Percentiles rank a stretch among this genome's conserved stretches.
Conservation (phyloP, 2,797 vertebrate species). For the Sebastes taczanowskii region DNA sequence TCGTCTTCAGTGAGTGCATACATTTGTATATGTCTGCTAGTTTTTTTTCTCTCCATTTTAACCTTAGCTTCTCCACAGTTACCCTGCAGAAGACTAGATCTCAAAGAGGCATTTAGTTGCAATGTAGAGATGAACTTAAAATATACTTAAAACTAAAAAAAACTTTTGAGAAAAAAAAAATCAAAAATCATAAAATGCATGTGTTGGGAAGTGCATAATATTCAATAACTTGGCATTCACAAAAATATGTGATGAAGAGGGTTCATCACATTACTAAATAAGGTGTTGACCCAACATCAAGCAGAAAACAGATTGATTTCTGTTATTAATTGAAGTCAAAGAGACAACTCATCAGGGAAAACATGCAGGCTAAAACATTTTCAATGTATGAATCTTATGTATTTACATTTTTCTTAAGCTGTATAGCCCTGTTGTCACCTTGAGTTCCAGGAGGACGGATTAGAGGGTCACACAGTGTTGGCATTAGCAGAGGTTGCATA, state of each 20-base stretch:
- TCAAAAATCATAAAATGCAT: not conserved
- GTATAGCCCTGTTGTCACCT: not conserved
- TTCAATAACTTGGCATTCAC: not conserved
- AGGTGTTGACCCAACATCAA: not conserved
- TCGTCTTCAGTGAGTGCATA: fast-evolving
- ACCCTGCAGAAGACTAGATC: not conserved
- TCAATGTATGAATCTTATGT: not conserved
- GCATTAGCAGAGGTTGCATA: conserved; percentile 39
- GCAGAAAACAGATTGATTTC: not conserved
- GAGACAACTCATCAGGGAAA: not conserved
- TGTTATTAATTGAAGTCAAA: not conserved
- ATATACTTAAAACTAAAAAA: not conserved
- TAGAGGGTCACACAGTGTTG: conserved; percentile 11
- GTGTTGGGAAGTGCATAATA: not conserved
- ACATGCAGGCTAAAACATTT: not conserved
- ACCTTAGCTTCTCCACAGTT: not conserved
- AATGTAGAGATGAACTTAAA: not conserved
- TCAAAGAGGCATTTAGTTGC: not conserved
- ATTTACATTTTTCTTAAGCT: conserved; percentile 1
- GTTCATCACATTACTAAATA: not conserved
- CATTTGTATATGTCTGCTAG: not conserved
- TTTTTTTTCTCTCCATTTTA: not conserved
- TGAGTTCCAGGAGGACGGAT: conserved; percentile 2
- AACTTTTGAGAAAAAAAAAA: too few relatives aligned
- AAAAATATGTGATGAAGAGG: not conserved